phyloP scores from a whole-genome alignment of 2,113 vertebrate species.

The Caracal caracal region DNA sequence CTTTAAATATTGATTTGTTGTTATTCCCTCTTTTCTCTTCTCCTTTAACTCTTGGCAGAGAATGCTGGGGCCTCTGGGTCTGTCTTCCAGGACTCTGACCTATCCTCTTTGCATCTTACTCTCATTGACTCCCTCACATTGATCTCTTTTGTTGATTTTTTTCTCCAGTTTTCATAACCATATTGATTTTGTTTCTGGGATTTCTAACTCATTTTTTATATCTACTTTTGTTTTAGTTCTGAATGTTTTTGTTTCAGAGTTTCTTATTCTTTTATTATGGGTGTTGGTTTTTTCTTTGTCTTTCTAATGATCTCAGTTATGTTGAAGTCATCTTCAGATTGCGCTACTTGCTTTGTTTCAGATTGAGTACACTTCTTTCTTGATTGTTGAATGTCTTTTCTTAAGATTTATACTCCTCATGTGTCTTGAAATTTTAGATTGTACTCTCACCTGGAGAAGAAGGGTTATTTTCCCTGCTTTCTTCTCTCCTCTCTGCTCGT shows the following conservation, averaged over 20 bases:
- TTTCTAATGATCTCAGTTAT: neutral
- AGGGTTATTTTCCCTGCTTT: neutral
- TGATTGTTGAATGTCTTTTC: neutral
- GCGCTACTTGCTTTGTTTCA: neutral
- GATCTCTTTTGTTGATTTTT: neutral
- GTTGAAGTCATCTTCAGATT: neutral
- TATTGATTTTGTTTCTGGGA: neutral
- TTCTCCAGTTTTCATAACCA: conserved; percentile 2
- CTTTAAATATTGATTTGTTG: neutral
- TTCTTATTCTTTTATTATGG: neutral
- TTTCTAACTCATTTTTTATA: neutral
- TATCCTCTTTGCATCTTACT: neutral
- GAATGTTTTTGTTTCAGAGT: neutral
- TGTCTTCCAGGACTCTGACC: neutral
- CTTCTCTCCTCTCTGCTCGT: neutral
- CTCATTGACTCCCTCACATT: neutral
- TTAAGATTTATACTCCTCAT: neutral
- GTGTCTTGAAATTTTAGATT: neutral
- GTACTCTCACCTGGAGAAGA: neutral
- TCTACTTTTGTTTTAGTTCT: conserved; percentile 1
- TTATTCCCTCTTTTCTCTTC: neutral
- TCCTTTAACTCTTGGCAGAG: neutral
- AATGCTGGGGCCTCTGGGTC: neutral
- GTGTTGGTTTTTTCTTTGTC: neutral
- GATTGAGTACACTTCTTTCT: neutral